These are phyloP conservation scores for Drosophila algonquin DNA, from an alignment of 2,888 invertebrate genomes.

Conservation along the genomic window DNA sequence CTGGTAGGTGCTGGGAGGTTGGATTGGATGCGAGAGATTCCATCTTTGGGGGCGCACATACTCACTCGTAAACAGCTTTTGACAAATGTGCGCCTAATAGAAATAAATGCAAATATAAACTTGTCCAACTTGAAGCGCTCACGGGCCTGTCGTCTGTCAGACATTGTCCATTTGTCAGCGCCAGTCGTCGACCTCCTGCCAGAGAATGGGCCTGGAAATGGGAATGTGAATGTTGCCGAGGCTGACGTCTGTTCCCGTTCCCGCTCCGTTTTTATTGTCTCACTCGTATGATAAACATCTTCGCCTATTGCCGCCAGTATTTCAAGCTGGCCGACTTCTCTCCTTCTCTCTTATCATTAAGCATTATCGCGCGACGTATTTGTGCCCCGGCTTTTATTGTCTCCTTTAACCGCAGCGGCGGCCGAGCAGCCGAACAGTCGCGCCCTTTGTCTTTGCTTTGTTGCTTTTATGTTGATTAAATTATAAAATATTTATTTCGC, in stretches of 20 bases:
- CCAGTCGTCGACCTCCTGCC: conserved; percentile 47
- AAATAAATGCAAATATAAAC: conserved; percentile 80
- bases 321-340: conserved; percentile 47
- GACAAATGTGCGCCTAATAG: conserved; percentile 79
- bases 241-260: conserved; percentile 60
- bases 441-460: conserved; percentile 57
- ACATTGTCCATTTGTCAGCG: conserved; percentile 76
- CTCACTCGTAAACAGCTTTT: conserved; percentile 74
- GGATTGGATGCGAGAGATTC: not conserved
- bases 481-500: conserved; percentile 78
- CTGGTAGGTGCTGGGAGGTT: not conserved
- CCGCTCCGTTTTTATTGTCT: conserved; percentile 69
- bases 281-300: conserved; percentile 80
- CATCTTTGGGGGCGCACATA: conserved; percentile 18
- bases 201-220: conserved; percentile 7
- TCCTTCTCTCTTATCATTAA: conserved; percentile 69
- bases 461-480: conserved; percentile 81
- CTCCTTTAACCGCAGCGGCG: conserved; percentile 68
- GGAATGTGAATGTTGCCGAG: conserved; percentile 9
- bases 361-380: conserved; percentile 74
- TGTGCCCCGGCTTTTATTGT: conserved; percentile 65
- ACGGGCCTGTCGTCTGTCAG: conserved; percentile 68
- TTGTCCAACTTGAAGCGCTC: conserved; percentile 76
- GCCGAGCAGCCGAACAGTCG: conserved; percentile 4
- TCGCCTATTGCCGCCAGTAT: conserved; percentile 78